Conservation (phyloP, 2,888 invertebrate genomes). For the Prenolepis imparis region DNA sequence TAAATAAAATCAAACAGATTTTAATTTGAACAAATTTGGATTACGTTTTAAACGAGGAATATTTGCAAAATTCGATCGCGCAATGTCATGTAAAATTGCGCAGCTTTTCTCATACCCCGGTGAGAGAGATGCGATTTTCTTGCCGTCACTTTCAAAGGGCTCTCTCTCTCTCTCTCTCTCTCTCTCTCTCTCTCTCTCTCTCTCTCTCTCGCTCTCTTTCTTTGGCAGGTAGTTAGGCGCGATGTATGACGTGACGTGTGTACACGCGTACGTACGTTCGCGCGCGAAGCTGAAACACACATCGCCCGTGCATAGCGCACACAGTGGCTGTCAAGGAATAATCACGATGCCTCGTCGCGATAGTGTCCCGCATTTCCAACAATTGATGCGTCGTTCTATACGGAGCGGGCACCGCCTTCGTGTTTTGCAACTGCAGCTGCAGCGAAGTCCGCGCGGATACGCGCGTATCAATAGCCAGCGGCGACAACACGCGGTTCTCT, state of each 20-base stretch:
- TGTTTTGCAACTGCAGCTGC: conserved; percentile 47
- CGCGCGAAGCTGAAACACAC: conserved; percentile 46
- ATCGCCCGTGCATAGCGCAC: conserved; percentile 54
- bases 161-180: conserved; percentile 15
- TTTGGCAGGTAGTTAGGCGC: background rate
- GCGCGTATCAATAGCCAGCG: conserved; percentile 50
- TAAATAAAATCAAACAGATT: background rate
- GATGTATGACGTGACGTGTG: conserved; percentile 43
- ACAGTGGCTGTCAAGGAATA: conserved; percentile 77
- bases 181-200: background rate
- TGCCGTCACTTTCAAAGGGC: conserved; percentile 30
- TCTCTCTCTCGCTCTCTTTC: conserved; percentile 3
- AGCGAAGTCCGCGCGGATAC: conserved; percentile 29
- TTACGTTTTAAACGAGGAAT: background rate
- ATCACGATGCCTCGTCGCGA: conserved; percentile 74
- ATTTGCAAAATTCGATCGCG: background rate
- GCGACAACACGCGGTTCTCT: conserved; percentile 1
- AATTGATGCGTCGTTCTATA: conserved; percentile 73
- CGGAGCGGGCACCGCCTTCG: conserved; percentile 41
- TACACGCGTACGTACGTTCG: conserved; percentile 45
- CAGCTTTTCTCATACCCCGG: no score
- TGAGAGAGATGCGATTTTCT: conserved; percentile 18
- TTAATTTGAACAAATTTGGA: background rate
- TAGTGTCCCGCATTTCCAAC: conserved; percentile 77
- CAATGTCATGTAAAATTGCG: no score